A percentile compares a stretch with the other conserved stretches of the same genome.
phyloP scores from a whole-genome alignment of 1,140 invertebrate genomes.

The Mya arenaria region DNA sequence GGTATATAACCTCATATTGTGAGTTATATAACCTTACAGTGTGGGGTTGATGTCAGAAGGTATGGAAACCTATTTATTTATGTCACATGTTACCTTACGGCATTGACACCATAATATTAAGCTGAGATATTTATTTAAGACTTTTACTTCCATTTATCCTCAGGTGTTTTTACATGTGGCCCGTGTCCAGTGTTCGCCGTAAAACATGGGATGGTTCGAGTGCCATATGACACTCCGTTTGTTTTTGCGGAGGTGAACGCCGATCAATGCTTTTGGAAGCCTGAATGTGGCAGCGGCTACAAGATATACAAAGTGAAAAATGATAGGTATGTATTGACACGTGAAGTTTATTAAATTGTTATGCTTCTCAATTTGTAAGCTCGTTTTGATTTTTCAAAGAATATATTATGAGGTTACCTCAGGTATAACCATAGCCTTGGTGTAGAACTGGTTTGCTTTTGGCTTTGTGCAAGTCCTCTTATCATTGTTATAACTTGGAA shows the following conservation, averaged over 20 bases:
- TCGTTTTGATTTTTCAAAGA: constrained; percentile 40
- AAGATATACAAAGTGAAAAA: background rate
- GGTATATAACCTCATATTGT: too few species aligned
- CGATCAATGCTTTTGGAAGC: constrained; percentile 85
- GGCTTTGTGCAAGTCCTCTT: too few species aligned
- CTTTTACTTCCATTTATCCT: constrained; percentile 89
- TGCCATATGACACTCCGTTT: constrained; percentile 88
- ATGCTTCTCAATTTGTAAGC: background rate
- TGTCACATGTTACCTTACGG: constrained; percentile 90
- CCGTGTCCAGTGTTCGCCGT: constrained; percentile 87
- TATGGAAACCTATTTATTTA: constrained; percentile 98
- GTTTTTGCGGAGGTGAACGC: constrained; percentile 91
- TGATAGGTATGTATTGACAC: background rate
- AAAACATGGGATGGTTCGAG: constrained; percentile 86
- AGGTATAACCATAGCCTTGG: too few species aligned
- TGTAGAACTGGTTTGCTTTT: too few species aligned
- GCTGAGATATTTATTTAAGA: constrained; percentile 90
- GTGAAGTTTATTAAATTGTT: background rate
- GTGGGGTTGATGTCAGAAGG: constrained; percentile 98
- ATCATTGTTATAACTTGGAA: too few species aligned
- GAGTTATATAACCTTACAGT: too few species aligned
- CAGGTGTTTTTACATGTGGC: constrained; percentile 84
- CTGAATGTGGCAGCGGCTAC: constrained; percentile 49
- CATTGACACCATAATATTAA: constrained; percentile 86
- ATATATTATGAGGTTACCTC: constrained; percentile 58